These are phyloP conservation scores for Lichenostomus cassidix DNA, from an alignment of 2,113 vertebrate genomes.

Conservation along the genomic window DNA sequence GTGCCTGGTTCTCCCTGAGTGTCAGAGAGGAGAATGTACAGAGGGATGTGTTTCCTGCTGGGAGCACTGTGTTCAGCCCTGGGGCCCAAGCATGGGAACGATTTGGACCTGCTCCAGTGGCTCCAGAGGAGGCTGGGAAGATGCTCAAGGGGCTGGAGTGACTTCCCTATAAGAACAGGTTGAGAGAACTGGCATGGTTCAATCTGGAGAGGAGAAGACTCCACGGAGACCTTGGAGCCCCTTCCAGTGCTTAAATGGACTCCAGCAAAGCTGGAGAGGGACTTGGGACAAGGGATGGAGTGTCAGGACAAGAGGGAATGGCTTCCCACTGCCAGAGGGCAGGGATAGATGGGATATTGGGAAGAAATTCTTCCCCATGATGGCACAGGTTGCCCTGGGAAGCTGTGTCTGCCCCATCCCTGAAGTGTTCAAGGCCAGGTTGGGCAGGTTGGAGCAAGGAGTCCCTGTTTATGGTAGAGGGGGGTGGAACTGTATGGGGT, in stretches of 20 bases:
- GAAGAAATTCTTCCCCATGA: rapidly evolving
- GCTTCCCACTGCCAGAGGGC: not conserved
- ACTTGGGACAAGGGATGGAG: not conserved
- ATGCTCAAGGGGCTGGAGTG: rapidly evolving
- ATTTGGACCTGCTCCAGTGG: not conserved
- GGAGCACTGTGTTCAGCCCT: not conserved
- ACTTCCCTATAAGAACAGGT: not conserved
- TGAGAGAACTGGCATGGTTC: not conserved
- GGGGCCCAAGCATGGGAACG: not conserved
- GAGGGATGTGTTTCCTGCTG: not conserved
- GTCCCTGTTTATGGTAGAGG: not conserved
- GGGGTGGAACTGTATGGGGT: rapidly evolving
- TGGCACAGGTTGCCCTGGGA: not conserved
- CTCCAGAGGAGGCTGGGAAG: not conserved
- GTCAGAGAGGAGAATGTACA: not conserved
- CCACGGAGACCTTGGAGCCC: not conserved
- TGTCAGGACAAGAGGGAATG: not conserved
- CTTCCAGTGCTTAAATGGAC: not conserved
- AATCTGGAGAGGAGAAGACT: not conserved
- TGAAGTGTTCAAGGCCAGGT: not conserved
- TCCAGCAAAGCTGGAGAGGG: not conserved
- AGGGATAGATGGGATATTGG: too few species aligned
- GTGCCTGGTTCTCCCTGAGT: not conserved
- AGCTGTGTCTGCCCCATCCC: not conserved
- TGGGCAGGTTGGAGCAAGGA: not conserved